Evolutionary conservation across 1,140 invertebrate species (phyloP).

Genomic region (Drosophila bocqueti): DNA sequence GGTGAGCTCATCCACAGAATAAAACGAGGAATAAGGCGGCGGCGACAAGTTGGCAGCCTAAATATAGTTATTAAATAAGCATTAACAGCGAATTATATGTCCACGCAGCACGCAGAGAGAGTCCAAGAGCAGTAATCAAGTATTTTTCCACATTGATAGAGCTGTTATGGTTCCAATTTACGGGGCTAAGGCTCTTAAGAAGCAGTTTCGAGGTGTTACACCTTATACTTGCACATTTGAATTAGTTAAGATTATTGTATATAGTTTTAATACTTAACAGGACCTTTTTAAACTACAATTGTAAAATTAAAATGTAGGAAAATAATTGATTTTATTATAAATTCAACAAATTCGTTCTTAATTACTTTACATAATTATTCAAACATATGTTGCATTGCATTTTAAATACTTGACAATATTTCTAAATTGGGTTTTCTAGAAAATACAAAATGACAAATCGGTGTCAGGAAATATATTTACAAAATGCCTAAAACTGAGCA

Average conservation of each 20-base stretch:
- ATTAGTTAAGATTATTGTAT: not conserved
- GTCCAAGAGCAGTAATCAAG: not conserved
- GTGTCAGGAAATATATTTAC: not conserved
- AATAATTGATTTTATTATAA: not conserved
- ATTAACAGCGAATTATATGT: slow-evolving; percentile 34
- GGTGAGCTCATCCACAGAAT: slow-evolving; percentile 58
- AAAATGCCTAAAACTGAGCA: slow-evolving; percentile 6
- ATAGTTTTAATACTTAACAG: not conserved
- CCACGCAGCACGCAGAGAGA: slow-evolving; percentile 13
- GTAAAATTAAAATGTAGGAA: not conserved
- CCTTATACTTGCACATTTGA: not conserved
- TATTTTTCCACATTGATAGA: slow-evolving; percentile 1
- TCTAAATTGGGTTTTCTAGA: not conserved
- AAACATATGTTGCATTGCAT: not conserved
- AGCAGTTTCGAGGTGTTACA: not conserved
- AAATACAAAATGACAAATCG: not conserved
- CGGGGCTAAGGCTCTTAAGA: not conserved
- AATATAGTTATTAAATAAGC: slow-evolving; percentile 73
- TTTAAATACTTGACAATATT: not conserved
- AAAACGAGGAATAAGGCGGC: not conserved
- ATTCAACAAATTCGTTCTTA: not conserved
- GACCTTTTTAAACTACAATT: not conserved
- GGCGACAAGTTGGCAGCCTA: slow-evolving; percentile 15
- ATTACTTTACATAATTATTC: not conserved
- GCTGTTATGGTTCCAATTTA: not conserved